A percentile compares a stretch with the other conserved stretches of the same genome.
Conservation (phyloP, 2,888 invertebrate genomes). For the Pinctada fucata region DNA sequence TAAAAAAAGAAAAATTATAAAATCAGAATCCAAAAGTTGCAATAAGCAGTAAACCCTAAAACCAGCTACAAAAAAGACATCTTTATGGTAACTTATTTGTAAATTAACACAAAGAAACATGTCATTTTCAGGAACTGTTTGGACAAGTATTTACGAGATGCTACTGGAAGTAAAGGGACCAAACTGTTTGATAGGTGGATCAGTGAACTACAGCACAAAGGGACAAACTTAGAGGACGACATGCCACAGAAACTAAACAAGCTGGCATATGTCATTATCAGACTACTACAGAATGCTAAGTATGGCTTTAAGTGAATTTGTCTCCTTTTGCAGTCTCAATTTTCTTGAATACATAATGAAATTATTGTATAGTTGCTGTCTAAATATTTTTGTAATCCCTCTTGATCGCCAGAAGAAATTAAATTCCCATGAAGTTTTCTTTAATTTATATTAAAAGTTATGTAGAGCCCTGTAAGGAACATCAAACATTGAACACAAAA, state of each 20-base stretch:
- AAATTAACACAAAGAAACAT: too few species aligned
- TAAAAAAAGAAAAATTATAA: too few species aligned
- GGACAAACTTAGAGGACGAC: constrained; percentile 11
- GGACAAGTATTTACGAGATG: constrained; percentile 69
- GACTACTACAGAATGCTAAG: constrained; percentile 71
- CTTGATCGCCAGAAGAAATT: too few species aligned
- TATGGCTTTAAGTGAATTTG: constrained; percentile 30
- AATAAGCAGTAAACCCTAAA: too few species aligned
- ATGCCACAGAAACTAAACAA: constrained; percentile 60
- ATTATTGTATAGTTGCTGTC: not conserved
- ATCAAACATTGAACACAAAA: too few species aligned
- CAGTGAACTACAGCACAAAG: constrained; percentile 39
- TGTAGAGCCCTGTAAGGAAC: too few species aligned
- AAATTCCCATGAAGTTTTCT: too few species aligned
- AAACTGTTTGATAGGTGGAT: constrained; percentile 61
- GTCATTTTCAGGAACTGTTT: constrained; percentile 56
- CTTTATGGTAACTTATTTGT: too few species aligned
- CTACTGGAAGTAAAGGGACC: constrained; percentile 63
- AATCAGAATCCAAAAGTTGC: too few species aligned
- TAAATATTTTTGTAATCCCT: too few species aligned
- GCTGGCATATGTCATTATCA: constrained; percentile 65
- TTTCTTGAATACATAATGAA: not conserved
- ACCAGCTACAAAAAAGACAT: too few species aligned
- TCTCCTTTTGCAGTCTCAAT: not conserved
- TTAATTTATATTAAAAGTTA: too few species aligned